Percentiles rank a stretch among this genome's conserved stretches.
Conservation (phyloP, 2,797 vertebrate species). For the Monodelphis domestica region DNA sequence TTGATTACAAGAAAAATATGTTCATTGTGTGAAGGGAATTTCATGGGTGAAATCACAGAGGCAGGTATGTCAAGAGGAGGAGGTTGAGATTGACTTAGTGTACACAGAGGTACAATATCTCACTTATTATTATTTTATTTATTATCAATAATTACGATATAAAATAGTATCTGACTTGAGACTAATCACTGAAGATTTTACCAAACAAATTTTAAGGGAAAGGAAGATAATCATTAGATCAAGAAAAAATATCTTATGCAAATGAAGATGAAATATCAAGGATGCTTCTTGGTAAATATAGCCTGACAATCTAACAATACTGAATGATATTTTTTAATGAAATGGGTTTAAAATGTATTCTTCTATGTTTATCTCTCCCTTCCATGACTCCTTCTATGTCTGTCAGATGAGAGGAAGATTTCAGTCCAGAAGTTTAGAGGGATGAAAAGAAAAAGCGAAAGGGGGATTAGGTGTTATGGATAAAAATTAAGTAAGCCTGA, state of each 20-base stretch:
- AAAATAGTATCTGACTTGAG: not conserved
- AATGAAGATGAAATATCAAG: not conserved
- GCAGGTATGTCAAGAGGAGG: not conserved
- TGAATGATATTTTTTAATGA: not conserved
- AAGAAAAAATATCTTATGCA: not conserved
- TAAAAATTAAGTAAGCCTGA: conserved; percentile 59
- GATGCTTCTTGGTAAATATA: not conserved
- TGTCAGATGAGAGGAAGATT: not conserved
- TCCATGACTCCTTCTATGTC: not conserved
- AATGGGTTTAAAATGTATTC: not conserved
- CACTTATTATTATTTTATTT: not conserved
- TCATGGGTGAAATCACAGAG: not conserved
- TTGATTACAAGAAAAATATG: not conserved
- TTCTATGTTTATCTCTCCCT: not conserved
- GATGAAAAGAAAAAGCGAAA: conserved; percentile 9
- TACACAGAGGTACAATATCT: not conserved
- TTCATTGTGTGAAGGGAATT: not conserved
- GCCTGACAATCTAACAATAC: not conserved
- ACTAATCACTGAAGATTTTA: not conserved
- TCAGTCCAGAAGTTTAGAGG: conserved; percentile 20
- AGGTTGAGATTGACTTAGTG: not conserved
- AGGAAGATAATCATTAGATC: not conserved
- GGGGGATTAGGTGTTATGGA: not conserved
- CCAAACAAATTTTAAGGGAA: not conserved
- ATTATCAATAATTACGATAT: not conserved